Conservation (phyloP, 2,113 vertebrate species). For the Hemichromis elongatus region DNA sequence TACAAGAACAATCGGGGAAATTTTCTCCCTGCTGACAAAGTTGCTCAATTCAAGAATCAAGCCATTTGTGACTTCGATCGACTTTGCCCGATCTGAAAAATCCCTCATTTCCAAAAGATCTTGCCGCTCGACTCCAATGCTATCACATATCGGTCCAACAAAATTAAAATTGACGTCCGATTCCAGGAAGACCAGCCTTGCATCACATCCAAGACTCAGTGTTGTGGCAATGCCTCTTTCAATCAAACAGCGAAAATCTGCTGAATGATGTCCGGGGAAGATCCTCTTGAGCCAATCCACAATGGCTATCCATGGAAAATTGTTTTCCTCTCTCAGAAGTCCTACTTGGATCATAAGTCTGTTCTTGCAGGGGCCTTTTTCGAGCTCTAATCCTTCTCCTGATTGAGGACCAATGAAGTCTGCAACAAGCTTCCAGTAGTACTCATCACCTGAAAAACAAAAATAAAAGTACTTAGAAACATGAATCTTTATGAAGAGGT, state of each 20-base stretch:
- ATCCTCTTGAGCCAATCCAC: conserved; percentile 70
- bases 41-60: conserved; percentile 71
- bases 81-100: conserved; percentile 67
- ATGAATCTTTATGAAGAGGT: not conserved
- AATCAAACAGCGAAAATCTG: conserved; percentile 71
- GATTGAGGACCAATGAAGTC: conserved; percentile 72
- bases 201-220: conserved; percentile 55
- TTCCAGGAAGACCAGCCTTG: conserved; percentile 61
- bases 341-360: conserved; percentile 72
- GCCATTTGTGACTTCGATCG: conserved; percentile 70
- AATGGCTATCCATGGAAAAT: conserved; percentile 62
- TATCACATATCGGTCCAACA: conserved; percentile 76
- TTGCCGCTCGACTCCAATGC: conserved; percentile 67
- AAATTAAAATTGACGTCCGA: conserved; percentile 72
- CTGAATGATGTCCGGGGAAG: conserved; percentile 58
- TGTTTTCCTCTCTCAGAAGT: conserved; percentile 71
- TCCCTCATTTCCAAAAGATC: conserved; percentile 72
- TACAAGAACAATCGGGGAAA: conserved; percentile 65
- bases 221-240: conserved; percentile 66
- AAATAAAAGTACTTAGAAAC: not conserved
- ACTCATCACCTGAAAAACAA: conserved; percentile 67
- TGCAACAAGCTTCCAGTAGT: conserved; percentile 67
- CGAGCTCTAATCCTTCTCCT: conserved; percentile 58
- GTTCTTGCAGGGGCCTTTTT: conserved; percentile 59
- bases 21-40: conserved; percentile 66